A percentile compares a stretch with the other conserved stretches of the same genome.
Evolutionary conservation across 2,113 vertebrate genomes (phyloP).

Genomic region (Zosterops borbonicus): DNA sequence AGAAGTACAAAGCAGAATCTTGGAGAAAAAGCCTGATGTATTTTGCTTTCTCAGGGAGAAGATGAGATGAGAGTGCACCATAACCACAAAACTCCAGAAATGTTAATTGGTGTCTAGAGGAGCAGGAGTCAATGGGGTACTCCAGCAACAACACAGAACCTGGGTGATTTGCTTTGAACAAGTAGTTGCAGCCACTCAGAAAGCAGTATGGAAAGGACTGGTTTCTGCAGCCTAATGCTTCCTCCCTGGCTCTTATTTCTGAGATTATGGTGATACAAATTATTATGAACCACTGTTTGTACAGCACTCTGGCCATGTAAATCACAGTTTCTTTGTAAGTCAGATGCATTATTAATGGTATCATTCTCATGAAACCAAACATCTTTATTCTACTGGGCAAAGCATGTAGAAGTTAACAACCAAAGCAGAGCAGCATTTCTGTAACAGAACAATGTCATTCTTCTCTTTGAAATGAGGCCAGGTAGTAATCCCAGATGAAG

Average conservation of each 20-base stretch:
- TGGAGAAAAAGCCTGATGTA: neutral
- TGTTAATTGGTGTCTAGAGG: neutral
- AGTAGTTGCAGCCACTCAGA: neutral
- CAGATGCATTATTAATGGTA: neutral
- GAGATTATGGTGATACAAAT: neutral
- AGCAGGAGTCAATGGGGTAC: neutral
- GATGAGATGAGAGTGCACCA: neutral
- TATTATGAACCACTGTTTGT: neutral
- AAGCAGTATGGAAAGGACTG: neutral
- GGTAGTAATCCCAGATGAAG: conserved; percentile 9
- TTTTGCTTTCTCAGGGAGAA: neutral
- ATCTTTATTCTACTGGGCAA: neutral
- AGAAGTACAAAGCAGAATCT: neutral
- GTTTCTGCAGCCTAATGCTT: neutral
- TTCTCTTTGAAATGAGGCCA: conserved; percentile 15
- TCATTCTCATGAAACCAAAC: neutral
- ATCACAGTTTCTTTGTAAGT: neutral
- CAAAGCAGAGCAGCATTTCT: neutral
- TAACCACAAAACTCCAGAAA: neutral
- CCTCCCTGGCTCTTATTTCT: neutral
- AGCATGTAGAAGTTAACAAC: neutral
- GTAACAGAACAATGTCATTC: neutral
- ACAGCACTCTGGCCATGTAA: neutral
- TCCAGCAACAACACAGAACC: neutral
- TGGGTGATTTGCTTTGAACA: neutral